Evolutionary conservation across 92 coral and sea anemone genomes (phyloP), one percentile per base, ranked within the genome.

Genomic region (Plumapathes pennacea): DNA sequence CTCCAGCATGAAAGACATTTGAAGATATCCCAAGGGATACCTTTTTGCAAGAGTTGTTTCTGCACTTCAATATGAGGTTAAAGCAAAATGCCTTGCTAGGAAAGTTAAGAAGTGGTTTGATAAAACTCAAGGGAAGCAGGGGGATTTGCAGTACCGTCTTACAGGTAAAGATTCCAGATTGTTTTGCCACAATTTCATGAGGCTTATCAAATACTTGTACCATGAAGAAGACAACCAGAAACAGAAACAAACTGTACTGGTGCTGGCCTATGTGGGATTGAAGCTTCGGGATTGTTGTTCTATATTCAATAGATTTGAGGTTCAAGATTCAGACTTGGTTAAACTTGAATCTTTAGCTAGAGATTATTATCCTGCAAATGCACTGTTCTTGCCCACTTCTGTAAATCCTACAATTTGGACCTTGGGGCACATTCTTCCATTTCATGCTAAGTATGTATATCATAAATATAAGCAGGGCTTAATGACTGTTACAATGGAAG

Each of bases 171-270:
- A 80, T 28, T 72, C 71, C 26, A 46, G 76, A 25, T 22, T 50
- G 57, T 64, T 71, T 46, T 63, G 86, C 32, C 80, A 79, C 52
- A 72, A 80, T 31, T 80, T 54, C 53, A 51, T 49, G 64, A 69
- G 85, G 60, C 21, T 78, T 36, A 38, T 78, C 13, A 70, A 62
- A 20, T 38, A 23, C 17, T 51, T 78, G 12, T n/a, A n/a, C n/a
- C n/a, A n/a, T n/a, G n/a, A n/a, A n/a, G n/a, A n/a, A n/a, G n/a
- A n/a, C n/a, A n/a, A n/a, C n/a, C n/a, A n/a, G n/a, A n/a, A n/a
- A n/a, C n/a, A n/a, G n/a, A n/a, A n/a, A n/a, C n/a, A n/a, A n/a
- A n/a, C n/a, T n/a, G 11, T 67, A 3, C 23, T 54, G 13, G 75
- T 41, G 33, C 45, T 67, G 13, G 10, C 31, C 11, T 67, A 67